Base-by-base conservation (phyloP, 2,113 vertebrate species). In the Chaetodon trifascialis region DNA sequence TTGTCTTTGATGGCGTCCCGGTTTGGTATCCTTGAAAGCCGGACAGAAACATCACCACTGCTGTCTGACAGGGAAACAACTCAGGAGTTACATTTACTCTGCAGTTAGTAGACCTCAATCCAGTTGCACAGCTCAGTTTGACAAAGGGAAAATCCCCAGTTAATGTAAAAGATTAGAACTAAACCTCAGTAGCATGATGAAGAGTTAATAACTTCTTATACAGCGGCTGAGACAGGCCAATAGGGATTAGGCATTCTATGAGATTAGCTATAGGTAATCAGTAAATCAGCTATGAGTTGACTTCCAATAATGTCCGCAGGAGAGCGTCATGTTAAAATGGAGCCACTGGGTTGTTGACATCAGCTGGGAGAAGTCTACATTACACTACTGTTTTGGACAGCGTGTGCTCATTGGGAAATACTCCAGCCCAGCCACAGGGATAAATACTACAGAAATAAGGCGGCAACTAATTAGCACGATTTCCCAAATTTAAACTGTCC, bases 251-350 rank as follows among this genome's bases (percentile, higher is more conserved):
- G 81, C 59, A 73, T 80, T 83, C 90, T 70, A 91, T 65, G 63
- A 85, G 88, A 87, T 93, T 88, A 92, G 11, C 83, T 70, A 74
- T 38, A 72, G 36, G 62, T 85, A 84, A 90, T 88, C 80, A 68
- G 65, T 65, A 82, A 82, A 92, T 82, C 73, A 86, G 63, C 16
- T 55, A 73, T 62, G 71, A 72, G 72, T 79, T 80, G 9, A 84
- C 59, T 73, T 84, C 44, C 56, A 76, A 66, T 74, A 49, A 80
- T 67, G 78, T 74, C 74, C 66, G 67, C 67, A 23, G 44, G n/a
- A 34, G 30, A 68, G 19, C 72, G 76, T 49, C 15, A 72, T 52
- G 58, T 73, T 79, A 9, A 80, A 54, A 69, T 17, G 25, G 47
- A 23, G 30, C 6, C 8, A 68, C 30, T 25, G 23, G 34, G 0